Conservation (phyloP, 2,113 vertebrate species). For the Crypturellus undulatus region DNA sequence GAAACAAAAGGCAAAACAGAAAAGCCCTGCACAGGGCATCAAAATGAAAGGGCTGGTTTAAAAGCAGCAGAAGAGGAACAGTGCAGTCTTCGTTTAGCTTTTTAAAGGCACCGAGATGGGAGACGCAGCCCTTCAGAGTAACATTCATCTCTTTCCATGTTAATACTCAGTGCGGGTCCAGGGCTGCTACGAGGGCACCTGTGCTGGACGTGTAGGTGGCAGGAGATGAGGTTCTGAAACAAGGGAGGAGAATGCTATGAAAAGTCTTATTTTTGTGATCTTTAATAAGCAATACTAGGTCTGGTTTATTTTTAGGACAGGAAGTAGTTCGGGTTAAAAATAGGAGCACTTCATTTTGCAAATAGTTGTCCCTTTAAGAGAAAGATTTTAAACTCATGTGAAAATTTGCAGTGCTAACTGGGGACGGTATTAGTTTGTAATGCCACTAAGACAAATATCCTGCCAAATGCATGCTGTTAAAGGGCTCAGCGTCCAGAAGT, state of each 20-base stretch:
- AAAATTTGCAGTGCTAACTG: background rate
- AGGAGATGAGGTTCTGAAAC: background rate
- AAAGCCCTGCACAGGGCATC: constrained; percentile 48
- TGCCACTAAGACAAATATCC: background rate
- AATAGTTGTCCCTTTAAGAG: background rate
- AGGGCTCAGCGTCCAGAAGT: background rate
- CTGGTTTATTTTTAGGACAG: background rate
- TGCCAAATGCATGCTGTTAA: background rate
- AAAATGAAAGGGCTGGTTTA: constrained; percentile 57
- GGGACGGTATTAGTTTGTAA: background rate
- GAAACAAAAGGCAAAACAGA: constrained; percentile 49
- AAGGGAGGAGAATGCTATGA: background rate
- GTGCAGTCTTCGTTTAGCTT: constrained; percentile 2
- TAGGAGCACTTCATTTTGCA: background rate
- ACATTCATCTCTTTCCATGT: background rate
- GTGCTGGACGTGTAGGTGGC: background rate
- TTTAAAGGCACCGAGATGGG: constrained; percentile 14
- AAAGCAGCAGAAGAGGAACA: constrained; percentile 28
- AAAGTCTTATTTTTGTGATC: background rate
- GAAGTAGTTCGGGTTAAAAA: background rate
- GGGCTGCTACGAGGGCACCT: background rate
- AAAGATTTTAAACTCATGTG: background rate
- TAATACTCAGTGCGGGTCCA: background rate
- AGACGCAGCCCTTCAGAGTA: background rate
- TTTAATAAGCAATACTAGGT: background rate